A percentile compares a stretch with the other conserved stretches of the same genome.
These are phyloP conservation scores for Andrena flavipes DNA, from an alignment of 2,888 invertebrate species.

Conservation along the genomic window DNA sequence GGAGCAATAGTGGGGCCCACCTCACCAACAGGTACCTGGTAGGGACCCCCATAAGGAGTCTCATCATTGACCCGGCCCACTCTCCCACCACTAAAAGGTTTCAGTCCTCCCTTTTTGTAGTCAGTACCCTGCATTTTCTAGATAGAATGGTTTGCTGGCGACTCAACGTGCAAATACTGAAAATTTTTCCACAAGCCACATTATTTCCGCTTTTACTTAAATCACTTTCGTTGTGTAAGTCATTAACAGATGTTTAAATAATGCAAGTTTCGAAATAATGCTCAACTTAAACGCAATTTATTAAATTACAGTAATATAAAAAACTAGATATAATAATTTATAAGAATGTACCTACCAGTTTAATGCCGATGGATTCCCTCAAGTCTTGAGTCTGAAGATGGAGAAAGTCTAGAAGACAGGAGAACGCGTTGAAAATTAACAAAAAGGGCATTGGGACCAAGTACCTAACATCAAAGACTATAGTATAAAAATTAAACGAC, in stretches of 20 bases:
- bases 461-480: background rate
- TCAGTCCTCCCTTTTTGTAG: conserved; percentile 69
- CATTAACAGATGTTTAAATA: background rate
- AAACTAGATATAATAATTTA: background rate
- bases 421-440: conserved; percentile 11
- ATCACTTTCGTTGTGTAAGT: conserved; percentile 26
- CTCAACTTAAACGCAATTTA: background rate
- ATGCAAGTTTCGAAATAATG: background rate
- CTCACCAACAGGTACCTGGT: conserved; percentile 81
- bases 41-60: conserved; percentile 77
- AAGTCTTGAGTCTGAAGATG: background rate
- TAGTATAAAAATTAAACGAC: no score
- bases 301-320: background rate
- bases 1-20: conserved; percentile 78
- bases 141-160: conserved; percentile 48
- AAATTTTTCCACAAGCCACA: conserved; percentile 21
- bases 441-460: background rate
- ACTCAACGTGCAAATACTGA: conserved; percentile 56
- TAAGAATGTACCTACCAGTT: background rate
- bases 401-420: background rate
- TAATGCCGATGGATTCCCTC: background rate
- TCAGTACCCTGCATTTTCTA: conserved; percentile 59
- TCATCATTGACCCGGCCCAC: conserved; percentile 80
- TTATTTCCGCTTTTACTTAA: conserved; percentile 42
- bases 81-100: conserved; percentile 77